A percentile compares a stretch with the other conserved stretches of the same genome.
phyloP scores from a whole-genome alignment of 2,113 vertebrate species.

The Psilopsiagon aymara region DNA sequence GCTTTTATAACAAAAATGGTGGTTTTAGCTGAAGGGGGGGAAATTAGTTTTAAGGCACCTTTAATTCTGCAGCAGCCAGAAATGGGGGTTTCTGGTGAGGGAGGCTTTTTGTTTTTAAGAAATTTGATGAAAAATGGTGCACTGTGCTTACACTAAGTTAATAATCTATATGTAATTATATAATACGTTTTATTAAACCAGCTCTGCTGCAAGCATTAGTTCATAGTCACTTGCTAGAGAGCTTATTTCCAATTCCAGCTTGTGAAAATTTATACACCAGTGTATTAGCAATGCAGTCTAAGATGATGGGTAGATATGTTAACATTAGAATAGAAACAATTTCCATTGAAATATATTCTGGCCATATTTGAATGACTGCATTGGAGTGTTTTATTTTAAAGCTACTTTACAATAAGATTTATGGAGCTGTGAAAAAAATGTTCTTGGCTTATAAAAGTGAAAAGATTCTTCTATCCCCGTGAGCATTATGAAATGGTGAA shows the following conservation, averaged over 20 bases:
- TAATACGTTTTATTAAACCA: not conserved
- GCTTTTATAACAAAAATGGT: not conserved
- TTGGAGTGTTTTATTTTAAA: constrained; percentile 2
- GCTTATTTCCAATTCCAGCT: not conserved
- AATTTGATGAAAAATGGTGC: not conserved
- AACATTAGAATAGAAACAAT: not conserved
- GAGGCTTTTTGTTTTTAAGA: not conserved
- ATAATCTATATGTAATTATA: not conserved
- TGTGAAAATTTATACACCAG: not conserved
- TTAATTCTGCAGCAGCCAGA: not conserved
- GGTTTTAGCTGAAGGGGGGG: not conserved
- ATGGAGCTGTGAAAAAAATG: not conserved
- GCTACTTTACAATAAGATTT: not conserved
- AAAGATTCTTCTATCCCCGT: constrained; percentile 36
- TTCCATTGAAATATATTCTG: not conserved
- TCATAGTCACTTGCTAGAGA: not conserved
- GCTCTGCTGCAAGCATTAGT: not conserved
- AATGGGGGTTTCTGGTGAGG: not conserved
- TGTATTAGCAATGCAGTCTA: not conserved
- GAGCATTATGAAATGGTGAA: constrained; percentile 66
- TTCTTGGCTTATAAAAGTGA: constrained; percentile 31
- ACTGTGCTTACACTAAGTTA: not conserved
- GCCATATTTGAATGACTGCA: not conserved
- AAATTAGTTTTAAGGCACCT: not conserved
- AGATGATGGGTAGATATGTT: not conserved